Percentiles rank a stretch among this genome's conserved stretches.
Evolutionary conservation across 1,140 invertebrate species (phyloP).

Genomic region (Ruditapes philippinarum): DNA sequence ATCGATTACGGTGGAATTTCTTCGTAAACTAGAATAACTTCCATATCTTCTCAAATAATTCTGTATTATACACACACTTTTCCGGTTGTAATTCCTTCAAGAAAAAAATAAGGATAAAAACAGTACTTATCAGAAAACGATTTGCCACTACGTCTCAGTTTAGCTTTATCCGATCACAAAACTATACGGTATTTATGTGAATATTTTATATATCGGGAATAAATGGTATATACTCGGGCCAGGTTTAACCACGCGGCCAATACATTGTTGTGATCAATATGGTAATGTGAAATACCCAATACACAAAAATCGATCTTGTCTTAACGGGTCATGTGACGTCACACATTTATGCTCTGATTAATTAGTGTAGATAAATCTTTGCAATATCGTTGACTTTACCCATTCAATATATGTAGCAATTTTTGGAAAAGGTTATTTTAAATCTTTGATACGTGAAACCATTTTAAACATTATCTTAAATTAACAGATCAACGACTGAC

Average conservation of each 20-base stretch:
- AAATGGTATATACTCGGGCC: background rate
- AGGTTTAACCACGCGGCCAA: constrained; percentile 23
- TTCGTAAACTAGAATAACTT: background rate
- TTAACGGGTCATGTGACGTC: background rate
- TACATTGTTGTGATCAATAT: constrained; percentile 43
- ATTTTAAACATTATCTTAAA: too few species aligned
- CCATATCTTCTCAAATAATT: constrained; percentile 7
- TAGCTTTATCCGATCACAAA: background rate
- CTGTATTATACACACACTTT: background rate
- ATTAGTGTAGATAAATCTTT: too few species aligned
- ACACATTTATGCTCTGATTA: too few species aligned
- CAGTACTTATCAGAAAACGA: background rate
- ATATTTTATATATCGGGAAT: constrained; percentile 45
- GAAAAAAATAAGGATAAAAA: too few species aligned
- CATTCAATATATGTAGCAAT: too few species aligned
- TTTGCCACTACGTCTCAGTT: background rate
- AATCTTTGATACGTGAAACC: too few species aligned
- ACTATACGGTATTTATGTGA: constrained; percentile 9
- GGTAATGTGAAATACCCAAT: constrained; percentile 52
- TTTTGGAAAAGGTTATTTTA: too few species aligned
- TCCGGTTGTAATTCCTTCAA: background rate
- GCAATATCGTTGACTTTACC: too few species aligned
- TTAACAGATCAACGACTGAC: too few species aligned
- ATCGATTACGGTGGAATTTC: constrained; percentile 23
- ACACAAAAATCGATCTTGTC: constrained; percentile 57